Conservation (phyloP, 2,888 invertebrate genomes). For the Aleiodes testaceus region DNA sequence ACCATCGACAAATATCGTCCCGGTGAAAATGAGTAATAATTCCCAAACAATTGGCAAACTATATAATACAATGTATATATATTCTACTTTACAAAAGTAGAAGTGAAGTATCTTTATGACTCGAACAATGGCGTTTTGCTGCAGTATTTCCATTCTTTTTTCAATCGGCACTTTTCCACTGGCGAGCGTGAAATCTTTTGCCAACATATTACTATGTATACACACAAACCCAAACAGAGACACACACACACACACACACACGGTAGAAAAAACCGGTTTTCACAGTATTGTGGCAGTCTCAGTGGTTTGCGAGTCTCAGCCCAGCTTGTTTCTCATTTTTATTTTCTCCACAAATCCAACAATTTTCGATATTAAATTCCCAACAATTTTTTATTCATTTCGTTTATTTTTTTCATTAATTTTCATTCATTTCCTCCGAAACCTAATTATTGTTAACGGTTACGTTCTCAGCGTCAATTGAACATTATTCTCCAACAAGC, state of each 20-base stretch:
- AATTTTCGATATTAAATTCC: no score
- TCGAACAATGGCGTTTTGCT: constrained; percentile 45
- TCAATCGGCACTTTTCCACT: constrained; percentile 48
- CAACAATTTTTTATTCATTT: no score
- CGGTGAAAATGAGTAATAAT: neutral
- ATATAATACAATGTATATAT: constrained; percentile 14
- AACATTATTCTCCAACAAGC: no score
- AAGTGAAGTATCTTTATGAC: constrained; percentile 48
- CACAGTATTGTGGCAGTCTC: constrained; percentile 35
- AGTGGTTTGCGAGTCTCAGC: constrained; percentile 10
- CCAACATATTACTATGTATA: constrained; percentile 42
- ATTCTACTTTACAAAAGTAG: constrained; percentile 27
- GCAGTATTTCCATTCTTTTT: constrained; percentile 49
- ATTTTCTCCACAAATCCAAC: neutral
- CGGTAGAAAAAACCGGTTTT: constrained; percentile 49
- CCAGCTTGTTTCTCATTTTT: constrained; percentile 19
- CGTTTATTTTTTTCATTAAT: no score
- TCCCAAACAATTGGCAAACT: neutral
- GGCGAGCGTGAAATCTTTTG: constrained; percentile 53
- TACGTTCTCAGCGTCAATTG: no score
- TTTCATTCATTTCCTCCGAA: no score
- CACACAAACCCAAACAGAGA: neutral
- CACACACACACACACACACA: constrained; percentile 8
- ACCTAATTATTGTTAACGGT: no score
- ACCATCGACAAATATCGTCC: no score